Base-by-base conservation (phyloP, 2,113 vertebrate genomes). In the Mandrillus leucophaeus region DNA sequence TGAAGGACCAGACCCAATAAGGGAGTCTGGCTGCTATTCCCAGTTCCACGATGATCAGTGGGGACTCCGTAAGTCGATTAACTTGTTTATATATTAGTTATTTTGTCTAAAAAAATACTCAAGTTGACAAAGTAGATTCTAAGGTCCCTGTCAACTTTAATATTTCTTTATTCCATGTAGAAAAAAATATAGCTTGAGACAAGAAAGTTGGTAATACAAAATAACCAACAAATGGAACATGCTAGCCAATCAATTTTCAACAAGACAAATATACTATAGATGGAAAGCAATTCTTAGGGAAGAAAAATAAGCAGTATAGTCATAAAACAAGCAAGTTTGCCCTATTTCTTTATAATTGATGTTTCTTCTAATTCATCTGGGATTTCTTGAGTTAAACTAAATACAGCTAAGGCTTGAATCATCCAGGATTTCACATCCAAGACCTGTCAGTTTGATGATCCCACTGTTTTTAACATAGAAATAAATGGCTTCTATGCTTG, bases 281-380 rank as follows among this genome's bases (percentile, higher is more conserved):
- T 72, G n/a, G 10, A 95, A 96, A 95, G 16, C 57, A 93, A 96
- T 57, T 90, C 32, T 84, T 1, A 9, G 90, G 70, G 75, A 98
- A 89, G 48, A 80, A 91, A 97, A 86, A 80, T 32, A 70, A 88
- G 14, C 27, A 90, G 6, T n/a, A 25, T 0, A 32, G 43, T 43
- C 50, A 68, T n/a, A 85, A 92, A 93, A 25, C 59, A 95, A 72
- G 70, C n/a, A 86, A 86, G 83, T 66, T 64, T 84, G 45, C 27
- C 23, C 17, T 81, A 45, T 78, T 81, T 48, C 64, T 88, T 75
- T 45, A 83, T 86, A 88, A 91, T 32, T 12, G 7, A 38, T 80
- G 27, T 38, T 88, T 88, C 43, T 93, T 93, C 45, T 43, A 82
- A 85, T 95, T 92, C 13, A 9, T 73, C 25, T 48, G 80, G 55